Conservation (phyloP, 2,888 invertebrate species). For the Mystacides longicornis region DNA sequence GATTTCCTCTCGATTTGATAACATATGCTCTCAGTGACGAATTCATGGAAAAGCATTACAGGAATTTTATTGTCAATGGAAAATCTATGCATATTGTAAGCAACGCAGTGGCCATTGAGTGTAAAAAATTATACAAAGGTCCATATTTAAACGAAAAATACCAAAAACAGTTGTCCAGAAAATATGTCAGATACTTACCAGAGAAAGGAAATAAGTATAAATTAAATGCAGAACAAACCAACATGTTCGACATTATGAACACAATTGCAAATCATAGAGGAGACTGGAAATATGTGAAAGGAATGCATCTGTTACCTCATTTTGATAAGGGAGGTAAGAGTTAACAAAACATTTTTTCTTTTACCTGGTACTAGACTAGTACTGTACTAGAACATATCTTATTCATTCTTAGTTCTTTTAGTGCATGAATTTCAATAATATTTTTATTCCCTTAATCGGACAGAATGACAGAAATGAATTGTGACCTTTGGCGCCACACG, state of each 20-base stretch:
- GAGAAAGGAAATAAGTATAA: conserved; percentile 42
- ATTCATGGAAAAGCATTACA: conserved; percentile 51
- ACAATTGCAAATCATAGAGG: conserved; percentile 43
- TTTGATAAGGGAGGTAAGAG: conserved; percentile 52
- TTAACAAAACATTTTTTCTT: too few relatives aligned
- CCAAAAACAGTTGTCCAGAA: conserved; percentile 49
- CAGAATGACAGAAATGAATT: too few relatives aligned
- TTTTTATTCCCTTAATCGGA: too few relatives aligned
- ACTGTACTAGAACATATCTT: too few relatives aligned
- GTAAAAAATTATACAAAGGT: conserved; percentile 47
- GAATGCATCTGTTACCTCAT: conserved; percentile 61
- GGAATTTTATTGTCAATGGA: conserved; percentile 39
- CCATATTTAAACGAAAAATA: conserved; percentile 44
- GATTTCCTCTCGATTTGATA: conserved; percentile 55
- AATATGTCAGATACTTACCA: conserved; percentile 53
- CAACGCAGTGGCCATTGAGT: conserved; percentile 53
- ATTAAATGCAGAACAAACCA: conserved; percentile 48
- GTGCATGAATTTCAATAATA: too few relatives aligned
- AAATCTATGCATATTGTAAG: conserved; percentile 59
- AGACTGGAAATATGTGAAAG: conserved; percentile 40
- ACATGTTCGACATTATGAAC: conserved; percentile 52
- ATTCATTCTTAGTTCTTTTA: too few relatives aligned
- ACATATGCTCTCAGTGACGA: conserved; percentile 48
- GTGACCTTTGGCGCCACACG: too few relatives aligned
- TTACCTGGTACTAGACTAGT: too few relatives aligned